phyloP scores from a whole-genome alignment of 2,113 vertebrate species.

The Scomber japonicus region DNA sequence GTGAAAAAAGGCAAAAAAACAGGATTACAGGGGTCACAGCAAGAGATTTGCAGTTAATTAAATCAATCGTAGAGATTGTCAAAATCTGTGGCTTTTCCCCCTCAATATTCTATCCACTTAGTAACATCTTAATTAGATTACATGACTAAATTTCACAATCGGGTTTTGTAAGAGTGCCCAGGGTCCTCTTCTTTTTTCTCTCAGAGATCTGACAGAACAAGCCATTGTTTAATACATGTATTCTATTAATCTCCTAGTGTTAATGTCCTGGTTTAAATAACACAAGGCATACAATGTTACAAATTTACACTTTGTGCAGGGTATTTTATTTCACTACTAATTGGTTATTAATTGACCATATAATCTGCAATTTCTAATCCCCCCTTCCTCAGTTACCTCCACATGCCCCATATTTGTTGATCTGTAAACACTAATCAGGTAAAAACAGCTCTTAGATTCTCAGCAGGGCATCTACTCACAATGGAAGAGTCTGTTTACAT shows the following conservation, averaged over 20 bases:
- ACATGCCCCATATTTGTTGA: not conserved
- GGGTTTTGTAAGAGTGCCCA: slow-evolving; percentile 20
- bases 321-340: not conserved
- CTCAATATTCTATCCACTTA: slow-evolving; percentile 63
- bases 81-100: slow-evolving; percentile 73
- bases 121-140: slow-evolving; percentile 73
- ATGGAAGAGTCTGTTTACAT: slow-evolving; percentile 9
- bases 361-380: not conserved
- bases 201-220: not conserved
- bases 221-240: not conserved
- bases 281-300: not conserved
- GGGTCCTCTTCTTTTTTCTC: slow-evolving; percentile 5
- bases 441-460: slow-evolving; percentile 13
- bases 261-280: not conserved
- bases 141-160: slow-evolving; percentile 53
- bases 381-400: not conserved
- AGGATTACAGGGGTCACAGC: slow-evolving; percentile 83
- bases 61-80: slow-evolving; percentile 79
- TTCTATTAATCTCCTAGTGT: not conserved
- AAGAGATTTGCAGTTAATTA: slow-evolving; percentile 86
- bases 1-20: slow-evolving; percentile 80
- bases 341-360: not conserved
- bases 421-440: not conserved
- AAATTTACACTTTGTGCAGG: not conserved
- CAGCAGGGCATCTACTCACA: slow-evolving; percentile 1